Evolutionary conservation across 1,140 invertebrate species (phyloP), one percentile per base, ranked within the genome.

Genomic region (Dryas iulia): DNA sequence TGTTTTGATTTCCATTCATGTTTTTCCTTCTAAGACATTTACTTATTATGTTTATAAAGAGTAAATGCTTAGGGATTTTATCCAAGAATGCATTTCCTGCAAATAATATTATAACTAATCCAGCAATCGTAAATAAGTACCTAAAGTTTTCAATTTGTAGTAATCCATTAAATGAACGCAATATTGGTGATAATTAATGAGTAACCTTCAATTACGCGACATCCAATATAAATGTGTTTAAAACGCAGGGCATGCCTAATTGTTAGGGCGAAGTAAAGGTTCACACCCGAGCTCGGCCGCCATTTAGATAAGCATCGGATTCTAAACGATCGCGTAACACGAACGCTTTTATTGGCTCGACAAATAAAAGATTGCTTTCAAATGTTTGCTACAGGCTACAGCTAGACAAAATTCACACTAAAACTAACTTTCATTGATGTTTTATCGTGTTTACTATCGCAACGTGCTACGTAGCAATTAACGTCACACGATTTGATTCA

Each of bases 271-370:
- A 82, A 79, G 78, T 74, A 68, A 87, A 87, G 76, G 84, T 87
- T 84, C 78, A 82, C 84, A 82, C 81, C 80, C 74, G 65, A 73
- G 73, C 59, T 71, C 64, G 69, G 78, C 72, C 77, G 47, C 64
- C 78, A 78, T 88, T 87, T 86, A 85, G 87, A 90, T 90, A 83
- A 78, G 73, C 73, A 88, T 88, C 86, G 66, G 70, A 75, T 77
- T 81, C 78, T 79, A 74, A 86, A 87, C 80, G 79, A 80, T 76
- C 62, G 72, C 71, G 73, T 71, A 79, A 84, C 88, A 90, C 85
- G 88, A 84, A 84, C 73, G 76, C 77, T 81, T 87, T 83, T 81
- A 84, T 82, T 82, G 69, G 69, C 56, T 62, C 65, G 74, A 83
- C 77, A 84, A 81, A 84, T 77, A 82, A 81, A 79, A 76, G 66